Conservation (phyloP, 2,797 vertebrate genomes). For the Acanthurus leucopareius region DNA sequence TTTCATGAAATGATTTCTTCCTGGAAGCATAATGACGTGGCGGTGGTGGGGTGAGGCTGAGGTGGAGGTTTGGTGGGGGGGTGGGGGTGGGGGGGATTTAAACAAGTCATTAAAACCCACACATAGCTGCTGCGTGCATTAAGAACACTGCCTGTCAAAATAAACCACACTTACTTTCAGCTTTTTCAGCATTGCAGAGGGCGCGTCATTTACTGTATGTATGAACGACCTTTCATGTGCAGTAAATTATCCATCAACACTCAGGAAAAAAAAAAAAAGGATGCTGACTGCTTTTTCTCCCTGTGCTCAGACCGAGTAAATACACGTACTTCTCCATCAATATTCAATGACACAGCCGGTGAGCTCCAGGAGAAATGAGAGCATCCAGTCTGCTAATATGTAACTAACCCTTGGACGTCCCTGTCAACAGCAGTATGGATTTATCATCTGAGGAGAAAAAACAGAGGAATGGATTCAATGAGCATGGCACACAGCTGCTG, state of each 20-base stretch:
- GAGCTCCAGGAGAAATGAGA: constrained; percentile 8
- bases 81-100: constrained; percentile 36
- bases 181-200: constrained; percentile 28
- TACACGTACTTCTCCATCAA: constrained; percentile 23
- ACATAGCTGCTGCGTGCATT: constrained; percentile 4
- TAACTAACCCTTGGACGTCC: constrained; percentile 32
- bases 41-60: neutral
- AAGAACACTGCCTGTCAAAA: constrained; percentile 29
- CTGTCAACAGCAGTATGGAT: constrained; percentile 38
- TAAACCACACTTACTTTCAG: constrained; percentile 22
- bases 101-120: constrained; percentile 61
- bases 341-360: constrained; percentile 20
- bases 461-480: neutral
- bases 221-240: constrained; percentile 7
- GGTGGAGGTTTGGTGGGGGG: neutral
- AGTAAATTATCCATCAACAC: neutral
- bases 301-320: constrained; percentile 21
- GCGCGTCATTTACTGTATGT: neutral
- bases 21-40: constrained; percentile 36
- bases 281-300: neutral
- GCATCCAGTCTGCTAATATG: constrained; percentile 19
- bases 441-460: constrained; percentile 9
- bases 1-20: constrained; percentile 66
- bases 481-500: neutral
- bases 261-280: neutral